Base-by-base conservation (phyloP, 2,113 vertebrate species). In the Poeciliopsis retropinna region DNA sequence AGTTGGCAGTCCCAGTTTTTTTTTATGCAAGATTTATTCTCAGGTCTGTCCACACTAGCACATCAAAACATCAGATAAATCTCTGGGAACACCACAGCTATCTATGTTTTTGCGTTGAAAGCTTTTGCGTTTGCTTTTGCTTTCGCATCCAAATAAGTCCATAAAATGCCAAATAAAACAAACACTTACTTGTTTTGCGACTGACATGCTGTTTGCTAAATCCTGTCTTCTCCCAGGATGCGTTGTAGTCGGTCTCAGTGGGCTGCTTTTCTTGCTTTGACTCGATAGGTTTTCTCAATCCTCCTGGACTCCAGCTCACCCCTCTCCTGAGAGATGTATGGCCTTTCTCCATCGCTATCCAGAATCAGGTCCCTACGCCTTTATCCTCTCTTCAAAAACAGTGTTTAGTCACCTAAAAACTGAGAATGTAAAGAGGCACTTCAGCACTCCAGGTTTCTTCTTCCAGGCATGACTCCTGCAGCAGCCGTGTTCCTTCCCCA, bases 161-260 rank as follows among this genome's bases (percentile, higher is more conserved):
- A 61, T 8, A 69, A 83, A 81, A 82, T 9, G 14, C 0, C 69
- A 80, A 32, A 81, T 78, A 86, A 57, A 81, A 88, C 70, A 90
- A 90, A 84, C 63, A 92, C 92, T 94, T 91, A 95, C 95, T 94
- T 91, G 93, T 94, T 94, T 93, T 95, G 73, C 84, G 82, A 57
- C 78, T 88, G 72, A 87, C 85, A 73, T 83, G 85, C 73, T 94
- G 91, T 62, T 64, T 85, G 79, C 89, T 92, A 75, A 89, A 81
- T 84, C 73, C 88, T 27, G 88, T 83, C 62, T 82, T 90, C 73
- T 91, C 91, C 90, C 89, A 92, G 72, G 92, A 84, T 69, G 84
- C 81, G 85, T 60, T 72, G 86, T 79, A 78, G 25, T 92, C 83
- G 12, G 78, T 89, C 73, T 73, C 89, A 37, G 22, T 47, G 60